Evolutionary conservation across 2,113 vertebrate species (phyloP), one percentile per base, ranked within the genome.

Genomic region (Corythoichthys haematopterus): DNA sequence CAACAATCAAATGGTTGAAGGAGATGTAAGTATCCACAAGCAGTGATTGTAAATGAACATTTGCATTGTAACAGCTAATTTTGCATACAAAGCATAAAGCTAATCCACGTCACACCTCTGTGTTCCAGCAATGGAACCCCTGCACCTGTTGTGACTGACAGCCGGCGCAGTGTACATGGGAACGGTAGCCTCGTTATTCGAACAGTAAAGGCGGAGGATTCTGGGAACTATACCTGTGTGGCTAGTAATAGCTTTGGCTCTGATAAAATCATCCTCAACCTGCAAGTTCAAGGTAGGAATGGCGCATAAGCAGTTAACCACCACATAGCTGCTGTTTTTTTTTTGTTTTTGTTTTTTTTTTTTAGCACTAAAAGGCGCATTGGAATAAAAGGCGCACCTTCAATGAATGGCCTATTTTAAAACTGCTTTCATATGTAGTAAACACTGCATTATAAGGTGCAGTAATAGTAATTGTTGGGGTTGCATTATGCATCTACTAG

Each of bases 181-280:
- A 99, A 99, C 0, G 97, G 97, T 33, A 99, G 97, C 86, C 97
- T 99, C 38, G 87, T 98, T 52, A 97, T 99, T 70, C 94, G 95
- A 69, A 97, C 96, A 0, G 95, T 99, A 75, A 98, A 98, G 84
- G 97, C 97, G 13, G 96, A 98, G 74, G 97, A 99, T 87, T 98
- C 97, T 0, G 97, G 97, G 70, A 97, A 98, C 78, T 99, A 99
- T 87, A 98, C 94, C 12, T 99, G 97, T 1, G 86, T 95, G 6
- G 94, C 95, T 87, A 96, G 93, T 75, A 99, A 99, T 90, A 98
- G 93, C 87, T 99, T 95, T 91, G 97, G 96, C 48, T 95, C 94
- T 0, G 97, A 99, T 72, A 96, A 97, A 79, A 98, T 98, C 28
- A 91, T 96, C 80, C 68, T 98, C 70, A 98, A 98, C 85, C 90